These are phyloP conservation scores for Bothrops jararaca DNA, from an alignment of 2,113 vertebrate genomes.

Conservation along the genomic window DNA sequence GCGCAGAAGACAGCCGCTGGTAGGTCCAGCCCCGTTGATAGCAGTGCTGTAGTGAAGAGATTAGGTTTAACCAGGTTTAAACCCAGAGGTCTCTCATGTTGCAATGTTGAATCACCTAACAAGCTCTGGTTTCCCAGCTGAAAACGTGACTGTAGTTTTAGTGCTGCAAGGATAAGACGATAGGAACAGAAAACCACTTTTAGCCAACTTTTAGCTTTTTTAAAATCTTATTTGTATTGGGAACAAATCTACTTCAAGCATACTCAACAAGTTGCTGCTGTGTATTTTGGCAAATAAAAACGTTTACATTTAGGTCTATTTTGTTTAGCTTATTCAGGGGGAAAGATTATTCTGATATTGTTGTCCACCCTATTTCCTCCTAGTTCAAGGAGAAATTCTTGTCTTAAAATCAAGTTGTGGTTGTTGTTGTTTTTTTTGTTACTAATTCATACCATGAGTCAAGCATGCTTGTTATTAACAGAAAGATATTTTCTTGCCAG, in stretches of 20 bases:
- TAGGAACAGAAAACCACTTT: background rate
- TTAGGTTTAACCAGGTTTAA: background rate
- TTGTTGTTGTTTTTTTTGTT: slow-evolving; percentile 50
- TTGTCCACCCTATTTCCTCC: slow-evolving; percentile 26
- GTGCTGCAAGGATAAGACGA: slow-evolving; percentile 5
- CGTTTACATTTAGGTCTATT: background rate
- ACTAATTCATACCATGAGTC: slow-evolving; percentile 49
- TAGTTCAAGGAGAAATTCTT: slow-evolving; percentile 37
- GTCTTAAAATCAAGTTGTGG: slow-evolving; percentile 46
- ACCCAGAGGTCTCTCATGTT: background rate
- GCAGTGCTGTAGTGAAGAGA: background rate
- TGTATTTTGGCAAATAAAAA: background rate
- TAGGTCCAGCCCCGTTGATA: slow-evolving; percentile 22
- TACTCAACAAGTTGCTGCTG: background rate
- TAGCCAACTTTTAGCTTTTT: background rate
- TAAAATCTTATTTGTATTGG: background rate
- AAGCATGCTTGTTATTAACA: slow-evolving; percentile 48
- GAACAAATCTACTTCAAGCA: background rate
- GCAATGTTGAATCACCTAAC: background rate
- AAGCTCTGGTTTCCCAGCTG: background rate
- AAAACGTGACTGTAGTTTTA: background rate
- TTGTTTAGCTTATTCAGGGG: slow-evolving; percentile 6
- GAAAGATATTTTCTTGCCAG: slow-evolving; percentile 41
- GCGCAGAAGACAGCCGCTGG: slow-evolving; percentile 56
- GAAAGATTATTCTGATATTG: slow-evolving; percentile 19